phyloP scores from a whole-genome alignment of 2,113 vertebrate genomes.

The Paracanthobrama guichenoti region DNA sequence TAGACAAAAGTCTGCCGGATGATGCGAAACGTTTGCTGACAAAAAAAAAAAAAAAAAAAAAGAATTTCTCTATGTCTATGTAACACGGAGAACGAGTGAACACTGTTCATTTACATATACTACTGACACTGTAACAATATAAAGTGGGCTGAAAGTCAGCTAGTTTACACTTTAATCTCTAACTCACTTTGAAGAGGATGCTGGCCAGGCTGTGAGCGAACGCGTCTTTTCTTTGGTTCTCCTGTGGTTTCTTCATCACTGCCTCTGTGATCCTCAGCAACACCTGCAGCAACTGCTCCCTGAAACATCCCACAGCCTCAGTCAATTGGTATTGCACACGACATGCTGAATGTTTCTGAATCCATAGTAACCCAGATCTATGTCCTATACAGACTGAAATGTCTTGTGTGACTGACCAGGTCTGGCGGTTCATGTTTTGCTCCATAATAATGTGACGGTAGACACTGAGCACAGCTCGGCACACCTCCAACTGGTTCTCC shows the following conservation, averaged over 20 bases:
- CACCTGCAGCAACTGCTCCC: slow-evolving; percentile 97
- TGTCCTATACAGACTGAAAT: too few relatives aligned
- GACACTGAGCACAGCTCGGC: slow-evolving; percentile 91
- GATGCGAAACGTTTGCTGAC: too few relatives aligned
- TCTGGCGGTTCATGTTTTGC: slow-evolving; percentile 89
- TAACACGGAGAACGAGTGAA: too few relatives aligned
- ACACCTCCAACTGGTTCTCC: slow-evolving; percentile 95
- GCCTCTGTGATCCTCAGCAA: slow-evolving; percentile 95
- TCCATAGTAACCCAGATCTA: background rate
- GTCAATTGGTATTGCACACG: background rate
- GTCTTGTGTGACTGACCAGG: slow-evolving; percentile 78
- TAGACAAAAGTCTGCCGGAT: too few relatives aligned
- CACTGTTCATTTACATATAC: too few relatives aligned
- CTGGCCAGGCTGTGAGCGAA: slow-evolving; percentile 93
- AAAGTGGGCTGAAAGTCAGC: too few relatives aligned
- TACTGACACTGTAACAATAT: too few relatives aligned
- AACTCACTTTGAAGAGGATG: slow-evolving; percentile 89
- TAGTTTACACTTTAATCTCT: background rate
- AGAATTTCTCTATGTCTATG: too few relatives aligned
- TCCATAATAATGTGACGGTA: slow-evolving; percentile 99
- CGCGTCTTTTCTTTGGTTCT: slow-evolving; percentile 85
- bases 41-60: too few relatives aligned
- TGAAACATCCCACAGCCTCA: slow-evolving; percentile 58
- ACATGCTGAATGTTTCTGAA: background rate
- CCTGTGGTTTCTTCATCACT: slow-evolving; percentile 92